phyloP scores from a whole-genome alignment of 2,113 vertebrate species.

The Beaufortia kweichowensis region DNA sequence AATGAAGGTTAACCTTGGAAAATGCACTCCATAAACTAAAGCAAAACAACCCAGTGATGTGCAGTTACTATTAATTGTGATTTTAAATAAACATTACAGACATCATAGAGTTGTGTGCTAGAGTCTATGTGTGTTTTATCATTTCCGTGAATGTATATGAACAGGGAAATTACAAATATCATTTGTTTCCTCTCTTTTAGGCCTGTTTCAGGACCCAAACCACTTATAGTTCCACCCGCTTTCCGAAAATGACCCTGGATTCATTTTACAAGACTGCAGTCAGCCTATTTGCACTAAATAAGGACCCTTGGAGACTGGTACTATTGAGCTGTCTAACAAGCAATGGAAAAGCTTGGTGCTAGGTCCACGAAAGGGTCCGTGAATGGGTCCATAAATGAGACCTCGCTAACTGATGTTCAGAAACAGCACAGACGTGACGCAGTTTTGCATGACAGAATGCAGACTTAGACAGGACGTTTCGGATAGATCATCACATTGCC shows the following conservation, averaged over 20 bases:
- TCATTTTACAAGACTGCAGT: conserved; percentile 53
- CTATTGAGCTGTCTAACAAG: conserved; percentile 54
- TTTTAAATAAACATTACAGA: background rate
- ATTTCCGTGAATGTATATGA: no score
- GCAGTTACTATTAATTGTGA: background rate
- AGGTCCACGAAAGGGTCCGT: background rate
- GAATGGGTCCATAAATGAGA: conserved; percentile 28
- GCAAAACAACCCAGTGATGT: background rate
- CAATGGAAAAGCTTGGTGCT: conserved; percentile 37
- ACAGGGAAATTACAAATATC: no score
- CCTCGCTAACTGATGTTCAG: conserved; percentile 20
- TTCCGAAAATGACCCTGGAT: conserved; percentile 76
- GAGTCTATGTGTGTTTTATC: no score
- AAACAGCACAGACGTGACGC: conserved; percentile 54
- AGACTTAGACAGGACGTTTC: conserved; percentile 67
- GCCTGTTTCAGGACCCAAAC: conserved; percentile 78
- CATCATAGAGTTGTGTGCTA: background rate
- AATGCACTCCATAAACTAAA: background rate
- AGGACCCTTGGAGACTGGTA: conserved; percentile 60
- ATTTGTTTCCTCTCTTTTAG: conserved; percentile 58
- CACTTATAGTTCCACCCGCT: conserved; percentile 68
- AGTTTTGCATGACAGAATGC: conserved; percentile 71
- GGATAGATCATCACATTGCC: conserved; percentile 62
- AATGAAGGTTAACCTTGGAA: conserved; percentile 14
- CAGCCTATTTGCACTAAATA: conserved; percentile 78